phyloP scores from a whole-genome alignment of 92 coral and sea anemone genomes.

The Galaxea fascicularis region DNA sequence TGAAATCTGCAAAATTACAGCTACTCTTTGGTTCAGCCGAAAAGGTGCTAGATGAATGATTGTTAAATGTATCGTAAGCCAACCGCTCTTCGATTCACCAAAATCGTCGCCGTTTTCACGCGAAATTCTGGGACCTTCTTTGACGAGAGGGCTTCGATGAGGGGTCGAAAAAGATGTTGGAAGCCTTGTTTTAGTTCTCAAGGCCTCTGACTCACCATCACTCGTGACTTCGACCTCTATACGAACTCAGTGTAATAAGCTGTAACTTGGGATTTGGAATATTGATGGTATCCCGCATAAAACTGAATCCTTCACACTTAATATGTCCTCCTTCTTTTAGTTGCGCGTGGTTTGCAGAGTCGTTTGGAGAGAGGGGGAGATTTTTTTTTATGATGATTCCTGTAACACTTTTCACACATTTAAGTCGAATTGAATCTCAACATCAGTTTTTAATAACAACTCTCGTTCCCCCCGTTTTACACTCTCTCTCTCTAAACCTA shows the following conservation, averaged over 20 bases:
- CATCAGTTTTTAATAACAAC: no score
- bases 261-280: neutral
- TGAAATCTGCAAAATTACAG: neutral
- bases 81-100: slow-evolving; percentile 1
- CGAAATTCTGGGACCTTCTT: neutral
- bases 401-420: no score
- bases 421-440: no score
- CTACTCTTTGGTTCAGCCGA: slow-evolving; percentile 42
- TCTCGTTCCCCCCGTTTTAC: no score
- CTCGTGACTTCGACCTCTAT: slow-evolving; percentile 3
- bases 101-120: slow-evolving; percentile 7
- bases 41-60: neutral
- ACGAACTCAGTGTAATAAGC: neutral
- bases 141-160: neutral
- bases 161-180: slow-evolving; percentile 29
- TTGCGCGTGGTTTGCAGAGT: slow-evolving; percentile 36
- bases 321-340: slow-evolving; percentile 18
- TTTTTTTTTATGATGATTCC: slow-evolving; percentile 24
- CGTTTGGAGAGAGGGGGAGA: slow-evolving; percentile 21
- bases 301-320: slow-evolving; percentile 33
- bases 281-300: neutral
- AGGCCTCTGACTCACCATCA: slow-evolving; percentile 6
- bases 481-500: no score
- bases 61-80: neutral
- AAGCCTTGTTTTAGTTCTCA: slow-evolving; percentile 13